Conservation (phyloP, 2,888 invertebrate genomes). For the Liodrosophila aerea region DNA sequence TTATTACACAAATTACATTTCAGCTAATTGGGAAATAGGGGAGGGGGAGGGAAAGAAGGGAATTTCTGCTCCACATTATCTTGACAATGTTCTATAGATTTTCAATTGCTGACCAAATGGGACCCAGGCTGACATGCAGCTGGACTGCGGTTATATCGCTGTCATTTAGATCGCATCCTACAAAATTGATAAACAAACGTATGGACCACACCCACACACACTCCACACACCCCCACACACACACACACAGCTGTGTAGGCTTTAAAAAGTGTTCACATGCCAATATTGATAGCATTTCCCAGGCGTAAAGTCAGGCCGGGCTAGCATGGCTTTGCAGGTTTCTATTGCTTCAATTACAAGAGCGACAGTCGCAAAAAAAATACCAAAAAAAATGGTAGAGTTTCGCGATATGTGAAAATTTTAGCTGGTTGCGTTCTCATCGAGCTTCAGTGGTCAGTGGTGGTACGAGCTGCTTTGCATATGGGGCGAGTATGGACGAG, state of each 20-base stretch:
- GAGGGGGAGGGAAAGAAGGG: too few relatives aligned
- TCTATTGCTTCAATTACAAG: constrained; percentile 67
- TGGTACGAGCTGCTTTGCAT: too few relatives aligned
- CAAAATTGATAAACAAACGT: constrained; percentile 68
- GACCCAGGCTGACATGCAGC: constrained; percentile 28
- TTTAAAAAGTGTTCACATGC: constrained; percentile 61
- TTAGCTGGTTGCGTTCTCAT: constrained; percentile 11
- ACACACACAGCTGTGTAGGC: constrained; percentile 19
- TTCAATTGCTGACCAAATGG: constrained; percentile 43
- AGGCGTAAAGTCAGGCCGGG: constrained; percentile 20
- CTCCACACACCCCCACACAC: constrained; percentile 3
- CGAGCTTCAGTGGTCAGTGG: too few relatives aligned
- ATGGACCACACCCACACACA: constrained; percentile 23
- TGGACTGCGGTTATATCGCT: constrained; percentile 22
- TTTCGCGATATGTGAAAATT: constrained; percentile 42
- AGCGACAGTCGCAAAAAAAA: constrained; percentile 7
- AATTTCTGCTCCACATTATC: constrained; percentile 9
- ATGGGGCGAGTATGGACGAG: neutral
- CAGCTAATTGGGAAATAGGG: constrained; percentile 46
- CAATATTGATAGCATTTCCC: constrained; percentile 72
- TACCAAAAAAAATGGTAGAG: constrained; percentile 2
- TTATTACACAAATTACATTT: constrained; percentile 50
- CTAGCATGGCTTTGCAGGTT: constrained; percentile 8
- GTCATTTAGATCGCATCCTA: constrained; percentile 31
- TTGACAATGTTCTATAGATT: constrained; percentile 7